A percentile compares a stretch with the other conserved stretches of the same genome.
Conservation (phyloP, 2,797 vertebrate species). For the Denticeps clupeoides region DNA sequence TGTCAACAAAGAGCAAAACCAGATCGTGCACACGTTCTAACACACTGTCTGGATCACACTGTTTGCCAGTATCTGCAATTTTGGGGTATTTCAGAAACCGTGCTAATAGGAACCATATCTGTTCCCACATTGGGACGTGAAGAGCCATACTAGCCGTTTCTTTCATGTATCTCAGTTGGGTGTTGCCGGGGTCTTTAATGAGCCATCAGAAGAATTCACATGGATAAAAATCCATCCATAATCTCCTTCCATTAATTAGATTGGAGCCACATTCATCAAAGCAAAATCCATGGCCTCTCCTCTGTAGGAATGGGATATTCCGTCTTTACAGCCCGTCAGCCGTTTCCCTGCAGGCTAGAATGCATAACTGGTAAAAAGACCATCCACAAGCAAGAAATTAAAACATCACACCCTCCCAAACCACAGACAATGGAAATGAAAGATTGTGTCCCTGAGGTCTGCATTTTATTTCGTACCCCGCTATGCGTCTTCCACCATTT, state of each 20-base stretch:
- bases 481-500: not conserved
- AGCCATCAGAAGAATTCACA: constrained; percentile 10
- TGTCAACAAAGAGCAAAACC: too few species aligned
- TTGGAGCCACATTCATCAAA: not conserved
- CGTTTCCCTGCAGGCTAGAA: constrained; percentile 7
- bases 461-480: not conserved
- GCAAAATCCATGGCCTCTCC: not conserved
- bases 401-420: constrained; percentile 6
- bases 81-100: too few species aligned
- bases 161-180: not conserved
- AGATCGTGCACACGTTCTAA: too few species aligned
- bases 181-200: constrained; percentile 10
- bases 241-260: constrained; percentile 12
- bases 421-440: not conserved
- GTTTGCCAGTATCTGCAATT: too few species aligned
- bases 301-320: constrained; percentile 9
- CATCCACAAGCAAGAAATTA: constrained; percentile 12
- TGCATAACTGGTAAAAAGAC: constrained; percentile 9
- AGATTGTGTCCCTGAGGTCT: not conserved
- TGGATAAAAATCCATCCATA: constrained; percentile 9
- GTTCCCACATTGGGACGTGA: too few species aligned
- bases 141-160: not conserved
- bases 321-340: not conserved
- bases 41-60: too few species aligned
- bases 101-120: too few species aligned